Conservation (phyloP, 92 coral and sea anemone species). For the Porites rus region DNA sequence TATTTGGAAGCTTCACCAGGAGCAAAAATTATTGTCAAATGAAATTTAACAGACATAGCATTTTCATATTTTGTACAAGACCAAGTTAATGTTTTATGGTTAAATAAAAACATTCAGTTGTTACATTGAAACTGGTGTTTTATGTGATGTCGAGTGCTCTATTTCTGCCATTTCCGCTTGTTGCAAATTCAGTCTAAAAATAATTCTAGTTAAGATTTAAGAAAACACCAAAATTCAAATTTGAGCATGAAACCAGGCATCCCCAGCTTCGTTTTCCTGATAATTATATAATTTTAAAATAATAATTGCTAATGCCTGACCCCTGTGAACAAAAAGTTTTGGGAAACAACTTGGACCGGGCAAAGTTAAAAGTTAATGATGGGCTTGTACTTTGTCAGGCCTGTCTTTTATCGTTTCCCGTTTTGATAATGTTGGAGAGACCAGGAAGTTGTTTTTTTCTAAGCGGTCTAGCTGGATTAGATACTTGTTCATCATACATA, state of each 20-base stretch:
- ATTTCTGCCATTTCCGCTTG: slow-evolving; percentile 9
- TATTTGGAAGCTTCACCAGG: slow-evolving; percentile 32
- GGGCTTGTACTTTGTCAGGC: no score
- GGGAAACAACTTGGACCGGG: no score
- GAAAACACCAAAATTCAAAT: neutral
- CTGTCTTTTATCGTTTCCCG: no score
- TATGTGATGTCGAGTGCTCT: neutral
- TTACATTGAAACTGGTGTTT: slow-evolving; percentile 7
- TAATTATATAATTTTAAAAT: no score
- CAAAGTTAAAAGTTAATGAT: no score
- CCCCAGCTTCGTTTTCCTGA: neutral
- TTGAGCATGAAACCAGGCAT: neutral
- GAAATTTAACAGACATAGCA: slow-evolving; percentile 16
- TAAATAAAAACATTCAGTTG: slow-evolving; percentile 27
- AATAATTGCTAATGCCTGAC: no score
- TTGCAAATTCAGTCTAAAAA: neutral
- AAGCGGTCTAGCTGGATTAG: no score
- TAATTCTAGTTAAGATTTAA: neutral
- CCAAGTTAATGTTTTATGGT: slow-evolving; percentile 7
- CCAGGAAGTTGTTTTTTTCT: no score
- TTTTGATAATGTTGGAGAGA: no score
- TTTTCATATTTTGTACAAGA: slow-evolving; percentile 49
- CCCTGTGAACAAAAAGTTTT: no score
- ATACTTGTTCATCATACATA: no score
- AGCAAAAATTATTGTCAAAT: slow-evolving; percentile 24